Evolutionary conservation across 1,140 invertebrate species (phyloP).

Genomic region (Calliopsis andreniformis): DNA sequence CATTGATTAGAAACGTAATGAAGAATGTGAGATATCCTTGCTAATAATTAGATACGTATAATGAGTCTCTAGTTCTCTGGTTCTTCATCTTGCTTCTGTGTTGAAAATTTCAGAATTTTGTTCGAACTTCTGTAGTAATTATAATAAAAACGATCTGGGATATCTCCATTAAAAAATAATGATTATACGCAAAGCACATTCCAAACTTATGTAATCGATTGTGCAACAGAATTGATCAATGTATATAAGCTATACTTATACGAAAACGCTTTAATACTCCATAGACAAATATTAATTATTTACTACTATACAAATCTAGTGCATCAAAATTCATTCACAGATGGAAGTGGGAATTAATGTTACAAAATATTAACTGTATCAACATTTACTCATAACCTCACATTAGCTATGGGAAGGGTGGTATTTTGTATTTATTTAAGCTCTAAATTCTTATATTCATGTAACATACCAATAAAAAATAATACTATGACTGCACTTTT

Average conservation of each 20-base stretch:
- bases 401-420: no score
- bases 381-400: no score
- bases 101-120: no score
- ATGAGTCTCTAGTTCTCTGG: not conserved
- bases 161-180: not conserved
- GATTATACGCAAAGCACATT: slow-evolving; percentile 35
- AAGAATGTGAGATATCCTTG: not conserved
- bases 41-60: no score
- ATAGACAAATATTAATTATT: not conserved
- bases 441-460: no score
- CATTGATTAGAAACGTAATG: not conserved
- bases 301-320: not conserved
- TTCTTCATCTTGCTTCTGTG: not conserved
- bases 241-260: not conserved
- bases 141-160: not conserved
- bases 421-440: no score
- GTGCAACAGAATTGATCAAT: slow-evolving; percentile 21
- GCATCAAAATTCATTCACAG: not conserved
- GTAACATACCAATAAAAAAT: no score
- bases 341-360: no score
- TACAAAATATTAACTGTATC: no score
- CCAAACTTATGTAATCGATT: slow-evolving; percentile 38
- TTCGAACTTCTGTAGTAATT: not conserved
- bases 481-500: no score
- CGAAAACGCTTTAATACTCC: not conserved